Evolutionary conservation across 2,888 invertebrate species (phyloP).

Genomic region (Zygaena filipendulae): DNA sequence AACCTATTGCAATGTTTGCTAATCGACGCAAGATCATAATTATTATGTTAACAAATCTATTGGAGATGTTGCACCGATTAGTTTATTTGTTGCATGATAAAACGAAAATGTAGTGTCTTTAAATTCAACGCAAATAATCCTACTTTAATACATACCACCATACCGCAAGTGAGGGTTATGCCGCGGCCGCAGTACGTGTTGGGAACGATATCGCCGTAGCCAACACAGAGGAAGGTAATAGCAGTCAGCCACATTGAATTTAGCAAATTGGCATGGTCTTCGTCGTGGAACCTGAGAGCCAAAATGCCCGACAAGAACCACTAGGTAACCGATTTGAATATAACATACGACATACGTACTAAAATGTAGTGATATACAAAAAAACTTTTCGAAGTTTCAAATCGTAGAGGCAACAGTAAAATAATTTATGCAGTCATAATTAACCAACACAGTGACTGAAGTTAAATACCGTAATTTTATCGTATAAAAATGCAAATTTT

Average conservation of each 20-base stretch:
- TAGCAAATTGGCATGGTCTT: slow-evolving; percentile 97
- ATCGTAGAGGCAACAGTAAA: too few species aligned
- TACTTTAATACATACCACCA: slow-evolving; percentile 90
- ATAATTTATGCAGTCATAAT: too few species aligned
- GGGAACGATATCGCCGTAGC: slow-evolving; percentile 99
- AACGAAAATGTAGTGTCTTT: slow-evolving; percentile 22
- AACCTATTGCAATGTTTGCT: slow-evolving; percentile 29
- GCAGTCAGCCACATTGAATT: slow-evolving; percentile 99
- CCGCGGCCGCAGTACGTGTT: slow-evolving; percentile 99
- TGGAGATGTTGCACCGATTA: not conserved
- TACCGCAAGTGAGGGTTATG: slow-evolving; percentile 98
- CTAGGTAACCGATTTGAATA: slow-evolving; percentile 55
- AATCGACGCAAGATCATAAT: slow-evolving; percentile 41
- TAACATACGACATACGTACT: too few species aligned
- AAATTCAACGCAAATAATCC: slow-evolving; percentile 42
- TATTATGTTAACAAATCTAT: slow-evolving; percentile 3
- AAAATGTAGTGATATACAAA: too few species aligned
- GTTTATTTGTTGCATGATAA: slow-evolving; percentile 16
- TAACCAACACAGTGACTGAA: too few species aligned
- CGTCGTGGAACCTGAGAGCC: slow-evolving; percentile 93
- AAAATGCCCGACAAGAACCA: slow-evolving; percentile 67
- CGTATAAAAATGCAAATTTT: too few species aligned
- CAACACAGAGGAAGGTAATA: slow-evolving; percentile 99
- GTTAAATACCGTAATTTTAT: too few species aligned
- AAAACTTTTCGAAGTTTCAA: slow-evolving; percentile 14